A percentile compares a stretch with the other conserved stretches of the same genome.
Evolutionary conservation across 2,888 invertebrate genomes (phyloP).

Genomic region (Noctua janthe): DNA sequence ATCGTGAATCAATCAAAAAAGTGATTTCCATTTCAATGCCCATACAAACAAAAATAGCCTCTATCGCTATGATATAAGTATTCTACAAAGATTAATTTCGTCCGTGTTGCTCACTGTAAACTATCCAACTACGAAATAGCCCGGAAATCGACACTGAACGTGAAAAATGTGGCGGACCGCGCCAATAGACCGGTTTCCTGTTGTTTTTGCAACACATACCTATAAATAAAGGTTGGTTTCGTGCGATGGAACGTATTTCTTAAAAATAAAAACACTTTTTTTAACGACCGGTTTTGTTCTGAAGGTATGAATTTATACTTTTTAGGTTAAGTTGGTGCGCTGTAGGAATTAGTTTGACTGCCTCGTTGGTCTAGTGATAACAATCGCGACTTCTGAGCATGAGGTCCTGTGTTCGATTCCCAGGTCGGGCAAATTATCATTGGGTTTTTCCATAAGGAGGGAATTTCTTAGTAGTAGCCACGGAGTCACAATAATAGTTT

Average conservation of each 20-base stretch:
- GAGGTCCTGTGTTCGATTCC: not conserved
- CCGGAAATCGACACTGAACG: constrained; percentile 62
- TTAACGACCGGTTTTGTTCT: not conserved
- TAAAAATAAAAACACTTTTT: not conserved
- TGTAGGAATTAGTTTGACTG: too few relatives aligned
- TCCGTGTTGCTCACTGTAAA: constrained; percentile 49
- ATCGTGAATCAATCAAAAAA: constrained; percentile 16
- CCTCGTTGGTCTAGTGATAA: not conserved
- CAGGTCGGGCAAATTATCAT: not conserved
- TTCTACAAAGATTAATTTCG: constrained; percentile 47
- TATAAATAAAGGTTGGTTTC: constrained; percentile 12
- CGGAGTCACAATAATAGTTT: not conserved
- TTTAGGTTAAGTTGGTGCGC: not conserved
- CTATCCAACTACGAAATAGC: constrained; percentile 55
- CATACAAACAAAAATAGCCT: constrained; percentile 2
- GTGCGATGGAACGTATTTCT: not conserved
- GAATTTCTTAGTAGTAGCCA: too few relatives aligned
- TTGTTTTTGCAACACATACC: constrained; percentile 42
- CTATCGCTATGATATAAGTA: constrained; percentile 3
- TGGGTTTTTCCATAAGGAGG: too few relatives aligned
- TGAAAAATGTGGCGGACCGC: constrained; percentile 56
- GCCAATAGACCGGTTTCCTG: constrained; percentile 46
- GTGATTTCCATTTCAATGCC: constrained; percentile 13
- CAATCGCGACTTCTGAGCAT: not conserved
- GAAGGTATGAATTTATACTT: not conserved